Conservation (phyloP, 1,140 invertebrate species). For the Ephestia elutella region DNA sequence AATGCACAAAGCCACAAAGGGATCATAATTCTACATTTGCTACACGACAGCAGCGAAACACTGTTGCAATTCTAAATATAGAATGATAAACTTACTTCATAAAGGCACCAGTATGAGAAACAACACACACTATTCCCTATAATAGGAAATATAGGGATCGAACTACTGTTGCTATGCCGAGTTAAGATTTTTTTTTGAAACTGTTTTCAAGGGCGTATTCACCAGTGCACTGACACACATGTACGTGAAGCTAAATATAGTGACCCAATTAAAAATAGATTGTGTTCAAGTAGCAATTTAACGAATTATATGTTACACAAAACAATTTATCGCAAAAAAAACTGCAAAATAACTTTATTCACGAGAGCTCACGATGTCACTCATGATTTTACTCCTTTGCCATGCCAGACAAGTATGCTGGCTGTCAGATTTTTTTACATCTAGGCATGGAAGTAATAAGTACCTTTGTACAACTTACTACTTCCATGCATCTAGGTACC, state of each 20-base stretch:
- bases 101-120: constrained; percentile 46
- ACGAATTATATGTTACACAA: constrained; percentile 28
- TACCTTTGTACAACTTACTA: too few relatives aligned
- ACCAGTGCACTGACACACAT: constrained; percentile 30
- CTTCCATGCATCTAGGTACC: too few relatives aligned
- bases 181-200: constrained; percentile 62
- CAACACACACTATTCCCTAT: constrained; percentile 35
- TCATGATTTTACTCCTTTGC: constrained; percentile 9
- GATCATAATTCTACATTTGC: neutral
- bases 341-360: constrained; percentile 35
- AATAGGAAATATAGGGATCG: constrained; percentile 44
- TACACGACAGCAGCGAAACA: constrained; percentile 1
- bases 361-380: constrained; percentile 35
- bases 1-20: constrained; percentile 12
- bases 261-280: constrained; percentile 21
- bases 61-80: neutral
- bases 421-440: neutral
- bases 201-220: constrained; percentile 66
- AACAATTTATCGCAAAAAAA: constrained; percentile 41
- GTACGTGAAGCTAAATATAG: constrained; percentile 26
- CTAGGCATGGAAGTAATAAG: neutral
- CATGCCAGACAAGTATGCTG: too few relatives aligned
- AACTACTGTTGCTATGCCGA: constrained; percentile 70
- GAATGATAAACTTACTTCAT: constrained; percentile 43
- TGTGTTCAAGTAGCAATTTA: constrained; percentile 20